These are phyloP conservation scores for Drosophila subpulchrella DNA, from an alignment of 1,140 invertebrate species.

Conservation along the genomic window DNA sequence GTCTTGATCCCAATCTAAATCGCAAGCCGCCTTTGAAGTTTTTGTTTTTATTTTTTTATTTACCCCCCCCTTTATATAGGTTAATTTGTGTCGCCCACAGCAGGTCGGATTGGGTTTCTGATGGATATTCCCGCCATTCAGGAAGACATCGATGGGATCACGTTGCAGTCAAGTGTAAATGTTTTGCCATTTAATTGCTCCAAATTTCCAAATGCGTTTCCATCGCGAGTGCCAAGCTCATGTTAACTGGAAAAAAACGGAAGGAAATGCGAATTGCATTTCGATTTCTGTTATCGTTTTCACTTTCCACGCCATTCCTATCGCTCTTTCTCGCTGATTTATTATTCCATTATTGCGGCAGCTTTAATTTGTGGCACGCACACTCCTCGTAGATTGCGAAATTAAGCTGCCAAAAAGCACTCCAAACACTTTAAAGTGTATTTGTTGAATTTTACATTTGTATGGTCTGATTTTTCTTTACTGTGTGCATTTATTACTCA, in stretches of 20 bases:
- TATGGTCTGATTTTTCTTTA: conserved; percentile 29
- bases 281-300: conserved; percentile 47
- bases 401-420: conserved; percentile 40
- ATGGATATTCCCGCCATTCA: conserved; percentile 39
- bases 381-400: conserved; percentile 50
- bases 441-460: conserved; percentile 21
- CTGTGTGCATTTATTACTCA: conserved; percentile 46
- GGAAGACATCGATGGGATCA: conserved; percentile 50
- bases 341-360: conserved; percentile 73
- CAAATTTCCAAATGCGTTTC: conserved; percentile 63
- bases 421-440: conserved; percentile 18
- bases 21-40: conserved; percentile 58
- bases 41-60: background rate
- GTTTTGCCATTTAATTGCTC: conserved; percentile 49
- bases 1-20: conserved; percentile 46
- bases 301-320: conserved; percentile 24
- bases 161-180: conserved; percentile 46
- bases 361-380: conserved; percentile 74
- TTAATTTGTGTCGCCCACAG: conserved; percentile 49
- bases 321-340: conserved; percentile 52
- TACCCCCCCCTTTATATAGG: conserved; percentile 25
- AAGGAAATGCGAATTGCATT: conserved; percentile 77
- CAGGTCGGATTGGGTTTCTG: conserved; percentile 15
- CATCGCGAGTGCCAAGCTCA: conserved; percentile 17
- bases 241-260: conserved; percentile 53